Evolutionary conservation across 2,888 invertebrate genomes (phyloP).

Genomic region (Acronicta alni): DNA sequence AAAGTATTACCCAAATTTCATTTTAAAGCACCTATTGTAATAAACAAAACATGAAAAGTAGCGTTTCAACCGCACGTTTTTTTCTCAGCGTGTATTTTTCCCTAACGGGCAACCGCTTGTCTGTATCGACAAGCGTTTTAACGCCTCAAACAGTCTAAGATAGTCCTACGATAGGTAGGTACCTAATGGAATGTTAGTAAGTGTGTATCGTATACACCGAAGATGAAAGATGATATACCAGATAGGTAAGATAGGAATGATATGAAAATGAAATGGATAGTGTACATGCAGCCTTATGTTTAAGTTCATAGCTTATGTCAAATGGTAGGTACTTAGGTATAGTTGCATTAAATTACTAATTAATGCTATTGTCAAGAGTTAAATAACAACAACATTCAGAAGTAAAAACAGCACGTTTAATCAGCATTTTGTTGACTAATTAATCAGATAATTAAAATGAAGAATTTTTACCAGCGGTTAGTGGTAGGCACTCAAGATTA

Average conservation of each 20-base stretch:
- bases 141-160: slow-evolving; percentile 53
- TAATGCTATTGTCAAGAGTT: neutral
- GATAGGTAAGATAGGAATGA: slow-evolving; percentile 34
- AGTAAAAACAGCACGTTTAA: too few relatives aligned
- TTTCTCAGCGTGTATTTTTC: slow-evolving; percentile 24
- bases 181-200: slow-evolving; percentile 48
- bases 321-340: neutral
- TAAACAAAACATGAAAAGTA: neutral
- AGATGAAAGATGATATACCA: slow-evolving; percentile 42
- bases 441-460: too few relatives aligned
- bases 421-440: too few relatives aligned
- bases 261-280: slow-evolving; percentile 40
- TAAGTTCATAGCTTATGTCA: slow-evolving; percentile 37
- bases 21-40: slow-evolving; percentile 5
- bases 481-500: too few relatives aligned
- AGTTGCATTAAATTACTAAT: neutral
- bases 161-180: slow-evolving; percentile 40
- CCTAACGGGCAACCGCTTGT: slow-evolving; percentile 38
- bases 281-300: slow-evolving; percentile 36
- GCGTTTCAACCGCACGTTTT: slow-evolving; percentile 42
- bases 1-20: neutral
- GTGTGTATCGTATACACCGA: slow-evolving; percentile 39
- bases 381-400: neutral
- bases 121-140: slow-evolving; percentile 44
- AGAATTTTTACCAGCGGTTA: too few relatives aligned